phyloP scores from a whole-genome alignment of 2,797 vertebrate genomes.

The Rousettus madagascariensis region DNA sequence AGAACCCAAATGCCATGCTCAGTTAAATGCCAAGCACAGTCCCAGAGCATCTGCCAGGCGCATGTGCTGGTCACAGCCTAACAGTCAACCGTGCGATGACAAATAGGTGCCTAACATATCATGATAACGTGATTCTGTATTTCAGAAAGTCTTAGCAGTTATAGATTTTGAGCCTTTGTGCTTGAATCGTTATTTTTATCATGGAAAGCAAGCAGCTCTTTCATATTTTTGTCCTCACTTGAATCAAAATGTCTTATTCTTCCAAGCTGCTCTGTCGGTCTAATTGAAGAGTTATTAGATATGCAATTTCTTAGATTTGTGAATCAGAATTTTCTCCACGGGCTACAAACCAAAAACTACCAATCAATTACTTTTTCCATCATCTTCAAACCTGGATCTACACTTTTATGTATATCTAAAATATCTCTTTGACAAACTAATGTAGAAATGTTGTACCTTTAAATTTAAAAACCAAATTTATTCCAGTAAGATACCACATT shows the following conservation, averaged over 20 bases:
- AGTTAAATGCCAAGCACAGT: conserved; percentile 48
- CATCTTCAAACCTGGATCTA: neutral
- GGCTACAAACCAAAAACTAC: neutral
- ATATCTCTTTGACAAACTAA: neutral
- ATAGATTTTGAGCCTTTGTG: neutral
- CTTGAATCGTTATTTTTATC: conserved; percentile 12
- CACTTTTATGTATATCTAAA: neutral
- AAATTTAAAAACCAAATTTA: neutral
- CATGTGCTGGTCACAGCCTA: conserved; percentile 7
- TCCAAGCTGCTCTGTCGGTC: neutral
- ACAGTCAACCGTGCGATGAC: neutral
- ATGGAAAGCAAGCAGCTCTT: neutral
- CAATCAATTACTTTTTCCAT: neutral
- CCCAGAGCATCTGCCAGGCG: conserved; percentile 11
- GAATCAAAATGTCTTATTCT: neutral
- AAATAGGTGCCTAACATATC: neutral
- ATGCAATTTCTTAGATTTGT: neutral
- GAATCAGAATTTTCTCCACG: neutral
- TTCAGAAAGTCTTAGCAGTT: neutral
- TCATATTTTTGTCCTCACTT: neutral
- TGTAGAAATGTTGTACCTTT: neutral
- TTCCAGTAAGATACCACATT: neutral
- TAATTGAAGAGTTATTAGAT: conserved; percentile 32
- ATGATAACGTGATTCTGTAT: neutral
- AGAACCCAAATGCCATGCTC: neutral